Base-by-base conservation (phyloP, 2,113 vertebrate species). In the Xiphias gladius region DNA sequence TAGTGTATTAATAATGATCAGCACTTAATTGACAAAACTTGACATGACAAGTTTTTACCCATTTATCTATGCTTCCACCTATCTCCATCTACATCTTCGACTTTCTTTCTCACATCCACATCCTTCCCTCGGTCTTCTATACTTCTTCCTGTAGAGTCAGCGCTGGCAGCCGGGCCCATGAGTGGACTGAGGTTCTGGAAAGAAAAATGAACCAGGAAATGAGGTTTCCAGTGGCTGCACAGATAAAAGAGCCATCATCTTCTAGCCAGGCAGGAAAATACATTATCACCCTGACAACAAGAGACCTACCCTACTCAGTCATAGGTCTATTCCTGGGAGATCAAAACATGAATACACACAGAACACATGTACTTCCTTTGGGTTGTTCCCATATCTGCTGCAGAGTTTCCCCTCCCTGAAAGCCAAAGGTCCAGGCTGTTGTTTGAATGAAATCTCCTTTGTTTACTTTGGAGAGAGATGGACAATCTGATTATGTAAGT, bases 191-290 rank as follows among this genome's bases (percentile, higher is more conserved):
- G 69, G 35, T 52, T 37, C 73, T 84, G 87, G 86, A 92, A 85
- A 88, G 84, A 76, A 93, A 92, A 19, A 85, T 41, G 46, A 61
- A 90, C 75, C 22, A 79, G 88, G 86, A 94, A 94, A 93, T 93
- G 65, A 94, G 82, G 76, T 94, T 95, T 93, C 91, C 92, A 93
- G 90, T 69, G 73, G 50, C 57, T 76, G 85, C 57, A 58, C 78
- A 85, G 89, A 94, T 90, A 86, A 91, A 91, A 93, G 65, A 11
- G n/a, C 46, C 82, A 84, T 73, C 55, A 82, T 88, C 79, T 82
- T 78, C 48, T 46, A 37, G 66, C 65, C 72, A 72, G 58, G 77
- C 91, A 89, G 93, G 91, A 87, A 94, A 94, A 94, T 32, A 83
- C 81, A 89, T 92, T 88, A 92, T 88, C 78, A 54, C 77, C 71